Evolutionary conservation across 1,140 invertebrate genomes (phyloP).

Genomic region (Octopus sinensis): DNA sequence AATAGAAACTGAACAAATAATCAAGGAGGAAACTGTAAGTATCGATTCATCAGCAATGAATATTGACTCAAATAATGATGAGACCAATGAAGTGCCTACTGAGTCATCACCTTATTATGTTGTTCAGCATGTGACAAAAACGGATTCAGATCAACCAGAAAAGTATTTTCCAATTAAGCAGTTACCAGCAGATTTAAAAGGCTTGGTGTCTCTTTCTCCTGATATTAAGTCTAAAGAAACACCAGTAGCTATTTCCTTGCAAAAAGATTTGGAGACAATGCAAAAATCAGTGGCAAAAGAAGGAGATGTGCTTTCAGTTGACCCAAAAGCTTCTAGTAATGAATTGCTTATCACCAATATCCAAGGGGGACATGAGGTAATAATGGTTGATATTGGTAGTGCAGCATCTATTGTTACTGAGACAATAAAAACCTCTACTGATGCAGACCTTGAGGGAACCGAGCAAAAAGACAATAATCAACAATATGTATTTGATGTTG

Average conservation of each 20-base stretch:
- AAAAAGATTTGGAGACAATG: not conserved
- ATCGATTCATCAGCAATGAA: not conserved
- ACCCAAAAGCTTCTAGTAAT: not conserved
- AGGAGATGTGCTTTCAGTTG: not conserved
- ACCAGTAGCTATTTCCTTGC: not conserved
- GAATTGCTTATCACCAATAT: not conserved
- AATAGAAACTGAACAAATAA: slow-evolving; percentile 10
- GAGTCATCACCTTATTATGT: slow-evolving; percentile 4
- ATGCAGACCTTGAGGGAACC: not conserved
- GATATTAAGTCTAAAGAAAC: not conserved
- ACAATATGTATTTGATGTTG: not conserved
- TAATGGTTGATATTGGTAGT: slow-evolving; percentile 1
- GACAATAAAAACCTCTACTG: not conserved
- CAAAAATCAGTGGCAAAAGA: not conserved
- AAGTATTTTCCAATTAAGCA: not conserved
- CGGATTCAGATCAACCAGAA: not conserved
- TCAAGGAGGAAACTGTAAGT: not conserved
- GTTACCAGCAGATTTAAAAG: not conserved
- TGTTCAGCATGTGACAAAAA: not conserved
- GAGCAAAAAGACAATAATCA: not conserved
- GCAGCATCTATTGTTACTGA: not conserved
- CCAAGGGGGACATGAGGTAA: not conserved
- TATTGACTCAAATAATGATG: not conserved
- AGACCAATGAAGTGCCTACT: not conserved
- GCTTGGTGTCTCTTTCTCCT: not conserved